A percentile compares a stretch with the other conserved stretches of the same genome.
These are phyloP conservation scores for Netelia inedita DNA, from an alignment of 2,888 invertebrate species.

Conservation along the genomic window DNA sequence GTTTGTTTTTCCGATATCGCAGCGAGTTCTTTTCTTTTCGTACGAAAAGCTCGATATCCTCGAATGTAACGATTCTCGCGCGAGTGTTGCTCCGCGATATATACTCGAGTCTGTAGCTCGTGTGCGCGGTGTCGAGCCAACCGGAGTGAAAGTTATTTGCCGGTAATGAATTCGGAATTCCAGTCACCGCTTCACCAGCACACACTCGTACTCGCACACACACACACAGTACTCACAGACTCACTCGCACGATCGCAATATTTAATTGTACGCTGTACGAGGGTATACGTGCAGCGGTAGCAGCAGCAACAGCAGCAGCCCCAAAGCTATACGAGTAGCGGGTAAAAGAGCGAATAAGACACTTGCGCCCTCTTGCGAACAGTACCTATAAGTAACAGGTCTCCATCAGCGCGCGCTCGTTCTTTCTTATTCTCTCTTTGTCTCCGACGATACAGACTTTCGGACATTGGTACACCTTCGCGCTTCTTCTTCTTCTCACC, in stretches of 20 bases:
- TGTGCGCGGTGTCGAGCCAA: constrained; percentile 45
- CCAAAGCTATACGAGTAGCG: neutral
- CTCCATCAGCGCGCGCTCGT: too few species aligned
- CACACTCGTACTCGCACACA: constrained; percentile 5
- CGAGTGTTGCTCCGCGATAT: neutral
- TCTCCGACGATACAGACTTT: too few species aligned
- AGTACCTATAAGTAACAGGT: too few species aligned
- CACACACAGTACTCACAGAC: neutral
- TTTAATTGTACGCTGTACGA: neutral
- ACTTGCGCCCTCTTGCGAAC: neutral
- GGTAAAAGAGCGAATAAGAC: constrained; percentile 23
- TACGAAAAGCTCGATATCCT: too few species aligned
- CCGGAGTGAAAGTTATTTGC: constrained; percentile 69
- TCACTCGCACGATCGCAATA: neutral
- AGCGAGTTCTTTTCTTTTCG: too few species aligned
- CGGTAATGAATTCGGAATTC: constrained; percentile 69
- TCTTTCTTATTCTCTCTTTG: too few species aligned
- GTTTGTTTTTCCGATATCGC: neutral
- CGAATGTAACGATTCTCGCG: neutral
- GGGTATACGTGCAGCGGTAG: neutral
- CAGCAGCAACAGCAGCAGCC: neutral
- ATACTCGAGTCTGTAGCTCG: constrained; percentile 7
- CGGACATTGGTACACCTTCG: too few species aligned
- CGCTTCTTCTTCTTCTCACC: too few species aligned
- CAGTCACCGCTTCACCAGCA: constrained; percentile 53